Conservation (phyloP, 1,140 invertebrate genomes). For the Leptinotarsa texana region DNA sequence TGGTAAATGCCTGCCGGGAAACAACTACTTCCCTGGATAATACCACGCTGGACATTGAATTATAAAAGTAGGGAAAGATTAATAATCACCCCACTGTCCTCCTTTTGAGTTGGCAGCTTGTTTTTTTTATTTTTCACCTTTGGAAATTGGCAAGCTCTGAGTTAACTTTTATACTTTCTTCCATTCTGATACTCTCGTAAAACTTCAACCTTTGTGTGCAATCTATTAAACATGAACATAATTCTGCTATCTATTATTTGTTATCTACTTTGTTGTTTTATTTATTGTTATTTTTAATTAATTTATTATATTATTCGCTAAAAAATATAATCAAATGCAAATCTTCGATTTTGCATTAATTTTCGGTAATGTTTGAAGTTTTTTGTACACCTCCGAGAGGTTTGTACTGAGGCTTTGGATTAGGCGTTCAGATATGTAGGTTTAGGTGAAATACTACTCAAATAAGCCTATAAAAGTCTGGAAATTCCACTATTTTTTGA, state of each 20-base stretch:
- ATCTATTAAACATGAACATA: not conserved
- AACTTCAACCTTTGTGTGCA: not conserved
- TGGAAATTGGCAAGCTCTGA: not conserved
- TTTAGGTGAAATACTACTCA: not conserved
- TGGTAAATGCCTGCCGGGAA: too few relatives aligned
- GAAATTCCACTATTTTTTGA: too few relatives aligned
- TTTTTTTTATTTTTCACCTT: not conserved
- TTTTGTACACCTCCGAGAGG: too few relatives aligned
- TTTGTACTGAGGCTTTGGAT: not conserved
- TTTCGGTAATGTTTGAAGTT: too few relatives aligned
- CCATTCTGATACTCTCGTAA: not conserved
- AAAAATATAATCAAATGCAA: too few relatives aligned
- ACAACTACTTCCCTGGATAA: too few relatives aligned
- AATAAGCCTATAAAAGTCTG: too few relatives aligned
- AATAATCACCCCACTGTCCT: too few relatives aligned
- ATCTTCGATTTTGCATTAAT: too few relatives aligned
- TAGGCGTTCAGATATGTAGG: not conserved
- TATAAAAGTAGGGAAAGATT: too few relatives aligned
- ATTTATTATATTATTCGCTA: not conserved
- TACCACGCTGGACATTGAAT: too few relatives aligned
- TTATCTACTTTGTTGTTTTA: slow-evolving; percentile 15
- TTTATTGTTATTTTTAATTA: slow-evolving; percentile 15
- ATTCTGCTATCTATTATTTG: slow-evolving; percentile 5
- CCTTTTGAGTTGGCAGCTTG: not conserved
- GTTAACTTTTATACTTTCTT: not conserved